Evolutionary conservation across 1,140 invertebrate species (phyloP).

Genomic region (Leptinotarsa defecta): DNA sequence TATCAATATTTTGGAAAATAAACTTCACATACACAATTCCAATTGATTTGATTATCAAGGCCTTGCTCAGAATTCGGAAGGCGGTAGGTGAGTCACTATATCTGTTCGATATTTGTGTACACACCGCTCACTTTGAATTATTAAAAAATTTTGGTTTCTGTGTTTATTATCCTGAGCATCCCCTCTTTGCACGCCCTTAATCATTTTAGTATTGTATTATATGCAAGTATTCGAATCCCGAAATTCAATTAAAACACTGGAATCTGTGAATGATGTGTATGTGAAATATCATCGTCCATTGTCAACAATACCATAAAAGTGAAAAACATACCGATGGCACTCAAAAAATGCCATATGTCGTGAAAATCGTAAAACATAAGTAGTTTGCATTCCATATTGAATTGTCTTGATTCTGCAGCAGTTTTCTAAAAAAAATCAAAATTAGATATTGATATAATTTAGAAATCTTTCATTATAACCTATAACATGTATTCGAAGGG

Average conservation of each 20-base stretch:
- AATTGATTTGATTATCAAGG: no score
- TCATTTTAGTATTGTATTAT: no score
- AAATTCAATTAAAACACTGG: conserved; percentile 69
- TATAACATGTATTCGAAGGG: background rate
- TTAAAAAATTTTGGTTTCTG: no score
- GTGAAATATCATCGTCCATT: conserved; percentile 76
- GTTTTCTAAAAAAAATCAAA: conserved; percentile 62
- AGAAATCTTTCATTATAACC: background rate
- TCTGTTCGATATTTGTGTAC: no score
- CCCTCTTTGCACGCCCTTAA: no score
- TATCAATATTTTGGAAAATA: no score
- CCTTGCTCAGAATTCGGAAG: no score
- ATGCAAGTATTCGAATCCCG: no score
- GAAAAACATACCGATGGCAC: conserved; percentile 84
- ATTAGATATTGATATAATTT: background rate
- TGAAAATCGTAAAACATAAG: conserved; percentile 85
- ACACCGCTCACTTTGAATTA: no score
- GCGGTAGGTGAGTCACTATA: no score
- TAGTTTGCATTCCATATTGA: conserved; percentile 75
- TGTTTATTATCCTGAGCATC: no score
- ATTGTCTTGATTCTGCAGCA: conserved; percentile 76
- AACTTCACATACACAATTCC: no score
- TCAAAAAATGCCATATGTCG: conserved; percentile 90
- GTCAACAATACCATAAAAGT: conserved; percentile 83
- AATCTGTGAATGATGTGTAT: conserved; percentile 70